Percentiles rank a stretch among this genome's conserved stretches.
Conservation (phyloP, 2,113 vertebrate genomes). For the Sinocyclocheilus anshuiensis region DNA sequence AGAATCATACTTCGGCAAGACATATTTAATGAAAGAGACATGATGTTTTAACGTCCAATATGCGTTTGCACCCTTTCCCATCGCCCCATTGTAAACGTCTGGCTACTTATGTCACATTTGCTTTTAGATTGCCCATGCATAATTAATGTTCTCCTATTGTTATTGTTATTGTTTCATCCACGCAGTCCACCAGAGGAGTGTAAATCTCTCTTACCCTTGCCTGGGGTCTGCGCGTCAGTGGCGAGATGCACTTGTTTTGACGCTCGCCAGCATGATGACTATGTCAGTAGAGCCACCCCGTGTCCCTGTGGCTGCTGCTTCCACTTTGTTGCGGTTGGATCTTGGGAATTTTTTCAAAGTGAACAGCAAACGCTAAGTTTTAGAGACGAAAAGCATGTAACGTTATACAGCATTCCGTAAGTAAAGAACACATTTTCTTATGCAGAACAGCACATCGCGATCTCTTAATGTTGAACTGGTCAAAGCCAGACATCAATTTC, state of each 20-base stretch:
- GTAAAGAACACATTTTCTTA: not conserved
- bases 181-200: not conserved
- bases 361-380: not conserved
- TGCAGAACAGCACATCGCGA: not conserved
- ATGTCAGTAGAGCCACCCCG: not conserved
- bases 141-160: not conserved
- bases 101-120: not conserved
- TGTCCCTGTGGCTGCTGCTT: not conserved
- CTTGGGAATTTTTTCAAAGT: not conserved
- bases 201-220: not conserved
- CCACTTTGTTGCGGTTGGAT: not conserved
- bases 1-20: not conserved
- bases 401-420: not conserved
- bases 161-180: not conserved
- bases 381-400: not conserved
- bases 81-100: not conserved
- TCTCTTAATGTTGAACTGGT: not conserved
- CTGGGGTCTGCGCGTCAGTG: not conserved
- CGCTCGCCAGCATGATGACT: not conserved
- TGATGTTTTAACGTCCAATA: not conserved
- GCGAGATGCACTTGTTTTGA: constrained; percentile 16
- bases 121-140: not conserved
- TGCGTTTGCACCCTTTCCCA: not conserved
- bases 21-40: not conserved
- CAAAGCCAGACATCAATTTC: not conserved